Evolutionary conservation across 2,113 vertebrate species (phyloP).

Genomic region (Neomonachus schauinslandi): DNA sequence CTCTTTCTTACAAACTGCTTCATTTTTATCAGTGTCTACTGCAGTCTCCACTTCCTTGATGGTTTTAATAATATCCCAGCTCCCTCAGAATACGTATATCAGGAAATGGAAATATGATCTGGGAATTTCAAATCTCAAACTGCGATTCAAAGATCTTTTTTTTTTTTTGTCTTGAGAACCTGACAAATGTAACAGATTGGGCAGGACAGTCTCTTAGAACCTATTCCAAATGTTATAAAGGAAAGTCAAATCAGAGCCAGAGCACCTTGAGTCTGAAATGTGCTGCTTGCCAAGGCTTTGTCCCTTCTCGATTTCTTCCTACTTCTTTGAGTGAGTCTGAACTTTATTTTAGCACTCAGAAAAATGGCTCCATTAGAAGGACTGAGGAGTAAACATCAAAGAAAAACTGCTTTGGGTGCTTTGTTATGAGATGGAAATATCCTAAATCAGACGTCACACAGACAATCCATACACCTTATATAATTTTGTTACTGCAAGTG

Average conservation of each 20-base stretch:
- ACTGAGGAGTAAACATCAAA: constrained; percentile 2
- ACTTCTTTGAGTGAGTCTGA: not conserved
- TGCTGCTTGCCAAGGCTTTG: not conserved
- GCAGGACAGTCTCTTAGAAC: constrained; percentile 48
- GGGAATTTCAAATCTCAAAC: constrained; percentile 80
- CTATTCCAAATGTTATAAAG: constrained; percentile 28
- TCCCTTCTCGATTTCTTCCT: not conserved
- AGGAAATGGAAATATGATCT: constrained; percentile 71
- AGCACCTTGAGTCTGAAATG: not conserved
- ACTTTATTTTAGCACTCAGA: constrained; percentile 11
- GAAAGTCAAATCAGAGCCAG: not conserved
- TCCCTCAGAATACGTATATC: constrained; percentile 39
- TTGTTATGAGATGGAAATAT: not conserved
- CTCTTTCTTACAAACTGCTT: constrained; percentile 16
- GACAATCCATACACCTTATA: not conserved
- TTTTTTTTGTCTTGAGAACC: not conserved
- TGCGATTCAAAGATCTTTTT: constrained; percentile 22
- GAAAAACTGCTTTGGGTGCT: not conserved
- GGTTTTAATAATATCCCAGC: constrained; percentile 69
- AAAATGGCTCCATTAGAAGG: constrained; percentile 17
- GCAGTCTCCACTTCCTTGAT: constrained; percentile 3
- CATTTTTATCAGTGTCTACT: not conserved
- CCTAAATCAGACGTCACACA: not conserved
- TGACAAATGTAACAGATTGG: constrained; percentile 49
- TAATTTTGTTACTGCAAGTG: not conserved